Percentiles rank a stretch among this genome's conserved stretches.
These are phyloP conservation scores for Clavelina lepadiformis DNA, from an alignment of 23 tunicate species.

Conservation along the genomic window DNA sequence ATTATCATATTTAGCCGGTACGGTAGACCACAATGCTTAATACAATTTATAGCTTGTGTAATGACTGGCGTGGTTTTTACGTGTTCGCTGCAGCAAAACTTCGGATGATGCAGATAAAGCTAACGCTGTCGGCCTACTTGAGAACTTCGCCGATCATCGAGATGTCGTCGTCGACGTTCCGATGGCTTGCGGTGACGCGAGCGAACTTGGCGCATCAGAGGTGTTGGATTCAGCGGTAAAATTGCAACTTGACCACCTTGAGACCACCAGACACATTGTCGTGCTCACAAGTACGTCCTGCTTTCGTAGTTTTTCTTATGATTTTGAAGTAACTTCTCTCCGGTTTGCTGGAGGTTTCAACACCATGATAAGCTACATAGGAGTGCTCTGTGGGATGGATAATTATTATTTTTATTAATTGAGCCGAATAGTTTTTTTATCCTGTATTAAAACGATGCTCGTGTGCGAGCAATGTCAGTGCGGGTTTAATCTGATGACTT, in stretches of 20 bases:
- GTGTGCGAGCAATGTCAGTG: too few relatives aligned
- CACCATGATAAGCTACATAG: background rate
- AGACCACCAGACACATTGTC: slow-evolving; percentile 42
- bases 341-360: background rate
- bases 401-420: too few relatives aligned
- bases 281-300: slow-evolving; percentile 37
- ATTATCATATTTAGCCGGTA: too few relatives aligned
- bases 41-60: too few relatives aligned
- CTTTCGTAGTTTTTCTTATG: background rate
- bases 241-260: slow-evolving; percentile 28
- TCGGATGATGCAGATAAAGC: background rate
- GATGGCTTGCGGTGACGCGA: slow-evolving; percentile 1
- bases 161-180: slow-evolving; percentile 23
- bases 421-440: too few relatives aligned
- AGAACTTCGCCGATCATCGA: slow-evolving; percentile 13
- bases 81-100: background rate
- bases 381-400: slow-evolving; percentile 10
- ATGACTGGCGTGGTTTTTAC: background rate
- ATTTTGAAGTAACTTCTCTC: background rate
- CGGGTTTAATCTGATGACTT: too few relatives aligned
- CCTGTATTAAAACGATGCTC: too few relatives aligned
- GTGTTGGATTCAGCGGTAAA: slow-evolving; percentile 42
- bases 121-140: slow-evolving; percentile 15
- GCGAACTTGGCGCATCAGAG: slow-evolving; percentile 7
- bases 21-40: too few relatives aligned